Evolutionary conservation across 2,888 invertebrate species (phyloP), one percentile per base, ranked within the genome.

Genomic region (Amitus sp.): DNA sequence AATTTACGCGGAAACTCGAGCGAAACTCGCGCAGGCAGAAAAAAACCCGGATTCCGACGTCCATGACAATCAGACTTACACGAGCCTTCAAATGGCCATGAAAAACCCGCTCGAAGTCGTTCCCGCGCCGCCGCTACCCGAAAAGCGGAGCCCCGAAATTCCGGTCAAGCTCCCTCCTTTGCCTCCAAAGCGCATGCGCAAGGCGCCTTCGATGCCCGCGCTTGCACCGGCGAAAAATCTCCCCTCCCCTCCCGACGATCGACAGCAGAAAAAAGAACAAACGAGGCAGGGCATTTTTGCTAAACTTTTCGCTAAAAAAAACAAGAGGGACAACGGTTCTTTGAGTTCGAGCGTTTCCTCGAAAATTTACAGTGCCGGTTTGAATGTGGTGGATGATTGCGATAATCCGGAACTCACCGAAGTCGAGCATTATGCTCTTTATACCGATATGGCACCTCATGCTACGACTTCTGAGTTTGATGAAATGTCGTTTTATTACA

Each of bases 381-480:
- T 69, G 3, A 77, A 75, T 20, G 68, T 75, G 1, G 69, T 69
- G 20, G 73, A 45, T 7, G 68, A 23, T 3, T 3, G 7, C 5
- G 74, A 72, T 2, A 76, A 78, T 6, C 75, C 79, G 90, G 39
- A 93, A 93, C 69, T 82, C 23, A 94, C 94, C 0, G 94, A 94
- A 69, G 94, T 93, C 0, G 95, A 95, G 74, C 92, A 94, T 76
- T 94, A 93, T 79, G 94, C 94, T 27, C 81, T 95, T 58, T 95
- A 95, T 71, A 94, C 93, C 72, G 90, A 91, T 50, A 88, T 94
- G 77, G 93, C 94, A 9, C 94, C 94, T 1, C 91, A 90, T 76
- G 94, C 94, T 15, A 94, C 94, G 0, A 90, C 86, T 19, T 94
- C 94, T 7, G 94, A 95, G 79, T 94, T 94, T 76, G 95, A 95